Evolutionary conservation across 2,113 vertebrate genomes (phyloP), one percentile per base, ranked within the genome.

Genomic region (Chrysochloris asiatica): DNA sequence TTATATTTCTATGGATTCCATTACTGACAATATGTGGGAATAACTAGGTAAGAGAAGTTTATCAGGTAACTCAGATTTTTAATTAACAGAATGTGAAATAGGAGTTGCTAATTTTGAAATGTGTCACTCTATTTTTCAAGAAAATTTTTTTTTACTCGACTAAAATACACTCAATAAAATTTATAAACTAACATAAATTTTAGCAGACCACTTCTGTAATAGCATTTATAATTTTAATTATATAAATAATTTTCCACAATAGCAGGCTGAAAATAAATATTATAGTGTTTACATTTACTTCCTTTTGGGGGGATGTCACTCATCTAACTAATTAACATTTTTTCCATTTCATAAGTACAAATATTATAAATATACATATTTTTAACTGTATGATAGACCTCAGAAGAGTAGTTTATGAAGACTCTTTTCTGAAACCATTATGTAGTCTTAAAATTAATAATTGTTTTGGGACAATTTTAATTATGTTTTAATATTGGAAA

Each of bases 151-250:
- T 84, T 41, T 94, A 72, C 69, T 96, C 96, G 96, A 96, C 96
- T 97, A 96, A 96, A 97, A 95, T 92, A 38, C 89, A 95, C 82
- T 95, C 91, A 77, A 11, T 91, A 82, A 92, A 2, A 65, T 92
- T 89, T 67, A 41, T 48, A 88, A 93, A 88, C 1, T 91, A 92
- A 97, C 95, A 94, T 95, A 76, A 97, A 94, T 91, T 95, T 89
- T 85, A 95, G 61, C 86, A 96, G 91, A 94, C 86, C 28, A 69
- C 92, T 96, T 91, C 77, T 90, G 36, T 94, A 95, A 93, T 77
- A 95, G 92, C 82, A 0, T 93, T 97, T 97, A 95, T 93, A 54
- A 77, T 89, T 93, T 91, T 91, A 97, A 96, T 97, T 96, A 96
- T 92, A 94, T 96, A 97, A 93, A 86, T 90, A 95, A 94, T 81